Evolutionary conservation across 1,140 invertebrate genomes (phyloP).

Genomic region (Macrotrachela quadricornifera): DNA sequence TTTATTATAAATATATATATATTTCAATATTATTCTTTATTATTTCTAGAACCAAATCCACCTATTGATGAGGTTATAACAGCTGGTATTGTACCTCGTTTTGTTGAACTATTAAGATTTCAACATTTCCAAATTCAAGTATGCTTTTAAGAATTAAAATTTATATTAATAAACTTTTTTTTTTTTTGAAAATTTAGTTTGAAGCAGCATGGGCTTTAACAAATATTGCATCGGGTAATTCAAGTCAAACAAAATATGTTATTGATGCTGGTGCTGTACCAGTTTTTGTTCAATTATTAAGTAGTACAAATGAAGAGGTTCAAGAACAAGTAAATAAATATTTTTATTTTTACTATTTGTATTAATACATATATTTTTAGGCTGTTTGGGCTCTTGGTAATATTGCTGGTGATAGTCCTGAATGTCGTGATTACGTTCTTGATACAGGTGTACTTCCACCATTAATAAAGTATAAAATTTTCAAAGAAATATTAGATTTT

Average conservation of each 20-base stretch:
- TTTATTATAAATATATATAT: no score
- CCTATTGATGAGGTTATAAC: conserved; percentile 92
- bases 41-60: conserved; percentile 60
- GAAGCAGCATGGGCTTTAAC: conserved; percentile 93
- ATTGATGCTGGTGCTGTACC: conserved; percentile 79
- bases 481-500: no score
- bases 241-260: conserved; percentile 69
- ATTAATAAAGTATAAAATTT: conserved; percentile 37
- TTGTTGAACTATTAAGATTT: conserved; percentile 75
- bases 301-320: conserved; percentile 66
- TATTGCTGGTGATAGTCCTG: conserved; percentile 79
- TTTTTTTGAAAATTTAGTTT: conserved; percentile 39
- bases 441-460: conserved; percentile 60
- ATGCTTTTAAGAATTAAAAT: no score
- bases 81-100: conserved; percentile 78
- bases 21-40: no score
- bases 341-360: no score
- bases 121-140: conserved; percentile 51
- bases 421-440: conserved; percentile 71
- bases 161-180: no score
- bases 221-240: conserved; percentile 86
- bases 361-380: no score
- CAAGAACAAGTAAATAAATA: conserved; percentile 46
- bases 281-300: conserved; percentile 62
- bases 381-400: conserved; percentile 89